Base-by-base conservation (phyloP, 1,140 invertebrate genomes). In the Rhyacophila brunnea region DNA sequence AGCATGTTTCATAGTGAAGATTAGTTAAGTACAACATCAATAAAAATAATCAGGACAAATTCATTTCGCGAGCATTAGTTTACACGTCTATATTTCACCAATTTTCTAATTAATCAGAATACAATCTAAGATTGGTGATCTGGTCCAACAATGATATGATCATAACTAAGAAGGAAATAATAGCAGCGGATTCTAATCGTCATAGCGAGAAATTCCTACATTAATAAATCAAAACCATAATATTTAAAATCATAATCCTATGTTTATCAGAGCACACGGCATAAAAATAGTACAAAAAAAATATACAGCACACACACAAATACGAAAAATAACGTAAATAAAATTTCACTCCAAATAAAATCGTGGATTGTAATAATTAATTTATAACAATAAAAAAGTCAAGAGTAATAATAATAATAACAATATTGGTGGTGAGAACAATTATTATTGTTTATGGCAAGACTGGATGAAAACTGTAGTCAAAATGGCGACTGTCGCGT, bases 181-280 rank as follows among this genome's bases (percentile, higher is more conserved):
- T 18, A 28, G 13, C 32, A 57, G 55, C 46, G 20, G 46, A 15
- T 32, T 57, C 55, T 57, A 49, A 34, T 14, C 32, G 46, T 40
- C 45, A 54, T 45, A 57, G 55, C 55, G 46, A 43, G 48, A 40
- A 44, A 57, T 35, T 28, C 55, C 55, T 57, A 57, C 46, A 19
- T n/a, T 48, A n/a, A 32, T 42, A 2, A 42, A 57, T 34, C 6
- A 42, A 47, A 18, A 56, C 36, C 3, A 43, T 40, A 53, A n/a
- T n/a, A n/a, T n/a, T 42, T 42, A n/a, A 57, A 57, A 57, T 34
- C 23, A 28, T 28, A 28, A 28, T 28, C 23, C 23, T 28, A 28
- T 28, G 23, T 28, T 28, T 49, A 57, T 49, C 42, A 57, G 32
- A 49, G 55, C 45, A 49, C 45, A 57, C 55, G 46, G 48, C 36